Evolutionary conservation across 2,888 invertebrate species (phyloP), one percentile per base, ranked within the genome.

Genomic region (Julus scanicus): DNA sequence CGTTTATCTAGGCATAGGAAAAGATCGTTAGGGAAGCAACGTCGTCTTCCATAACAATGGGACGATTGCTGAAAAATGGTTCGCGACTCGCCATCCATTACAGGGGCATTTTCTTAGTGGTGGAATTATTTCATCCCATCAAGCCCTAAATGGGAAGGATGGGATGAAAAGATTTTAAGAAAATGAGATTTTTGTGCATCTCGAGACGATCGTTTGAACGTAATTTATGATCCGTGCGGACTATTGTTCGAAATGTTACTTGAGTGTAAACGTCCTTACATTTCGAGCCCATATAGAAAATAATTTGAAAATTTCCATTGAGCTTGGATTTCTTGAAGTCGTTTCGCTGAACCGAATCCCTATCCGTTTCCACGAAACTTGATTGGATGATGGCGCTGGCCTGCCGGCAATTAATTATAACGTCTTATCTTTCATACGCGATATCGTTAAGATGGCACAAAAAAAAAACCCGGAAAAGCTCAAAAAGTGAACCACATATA

Each of bases 111-210:
- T 71, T 71, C 71, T 71, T 71, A 71, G 29, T 9, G 71, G 29
- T 71, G 71, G 71, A 71, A 71, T 71, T 71, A 71, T 71, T 71
- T 71, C 71, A 71, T 71, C 71, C 71, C 71, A 29, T 71, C 71
- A 20, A 20, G 9, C 71, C 29, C 9, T 71, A 29, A 71, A 71
- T 71, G 71, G n/a, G 71, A 11, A 29, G 71, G 71, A 71, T 71
- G 71, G 71, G 20, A 71, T 71, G 71, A 71, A 29, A 20, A 29
- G 71, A 29, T 71, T 71, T 71, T 71, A 71, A 71, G 71, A 71
- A 71, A 71, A 71, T 71, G 71, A 71, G 71, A 29, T 71, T 71
- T 71, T 29, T 9, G 29, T 29, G 71, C 71, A 11, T 29, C 71
- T 71, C 71, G 71, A 71, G 71, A 71, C 71, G 71, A 71, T 71